A percentile compares a stretch with the other conserved stretches of the same genome.
Conservation (phyloP, 2,797 vertebrate species). For the Ammospiza maritima region DNA sequence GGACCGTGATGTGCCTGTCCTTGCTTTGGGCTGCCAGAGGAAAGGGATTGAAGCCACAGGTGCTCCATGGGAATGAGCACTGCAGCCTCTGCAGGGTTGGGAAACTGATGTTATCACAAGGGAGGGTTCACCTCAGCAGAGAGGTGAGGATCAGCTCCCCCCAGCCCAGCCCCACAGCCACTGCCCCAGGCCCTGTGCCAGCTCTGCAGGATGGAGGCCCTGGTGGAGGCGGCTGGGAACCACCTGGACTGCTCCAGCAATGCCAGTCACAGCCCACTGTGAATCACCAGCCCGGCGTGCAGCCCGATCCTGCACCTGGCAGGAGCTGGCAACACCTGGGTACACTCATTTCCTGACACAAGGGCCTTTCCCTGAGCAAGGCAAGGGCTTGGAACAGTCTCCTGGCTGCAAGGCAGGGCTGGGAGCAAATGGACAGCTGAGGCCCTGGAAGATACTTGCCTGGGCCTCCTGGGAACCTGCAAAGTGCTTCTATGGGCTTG, state of each 20-base stretch:
- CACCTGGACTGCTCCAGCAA: neutral
- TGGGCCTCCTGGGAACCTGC: neutral
- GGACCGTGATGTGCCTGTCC: rapidly evolving
- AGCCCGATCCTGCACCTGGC: neutral
- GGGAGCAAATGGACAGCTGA: neutral
- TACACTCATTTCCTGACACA: rapidly evolving
- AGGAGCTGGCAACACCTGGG: rapidly evolving
- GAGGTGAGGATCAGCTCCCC: neutral
- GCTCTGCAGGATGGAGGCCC: neutral
- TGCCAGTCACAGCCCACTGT: neutral
- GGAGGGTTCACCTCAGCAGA: neutral
- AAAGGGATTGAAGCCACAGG: neutral
- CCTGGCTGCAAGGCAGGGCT: neutral
- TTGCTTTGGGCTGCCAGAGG: neutral
- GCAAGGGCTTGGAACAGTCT: neutral
- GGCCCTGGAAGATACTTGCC: neutral
- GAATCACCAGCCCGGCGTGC: neutral
- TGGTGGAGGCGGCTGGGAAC: neutral
- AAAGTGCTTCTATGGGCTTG: neutral
- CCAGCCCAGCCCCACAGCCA: neutral
- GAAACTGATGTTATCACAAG: constrained; percentile 35
- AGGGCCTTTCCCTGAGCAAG: neutral
- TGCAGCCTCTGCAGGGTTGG: neutral
- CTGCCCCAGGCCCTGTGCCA: neutral
- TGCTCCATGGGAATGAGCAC: neutral